Evolutionary conservation across 2,113 vertebrate genomes (phyloP).

Genomic region (Paramisgurnus dabryanus): DNA sequence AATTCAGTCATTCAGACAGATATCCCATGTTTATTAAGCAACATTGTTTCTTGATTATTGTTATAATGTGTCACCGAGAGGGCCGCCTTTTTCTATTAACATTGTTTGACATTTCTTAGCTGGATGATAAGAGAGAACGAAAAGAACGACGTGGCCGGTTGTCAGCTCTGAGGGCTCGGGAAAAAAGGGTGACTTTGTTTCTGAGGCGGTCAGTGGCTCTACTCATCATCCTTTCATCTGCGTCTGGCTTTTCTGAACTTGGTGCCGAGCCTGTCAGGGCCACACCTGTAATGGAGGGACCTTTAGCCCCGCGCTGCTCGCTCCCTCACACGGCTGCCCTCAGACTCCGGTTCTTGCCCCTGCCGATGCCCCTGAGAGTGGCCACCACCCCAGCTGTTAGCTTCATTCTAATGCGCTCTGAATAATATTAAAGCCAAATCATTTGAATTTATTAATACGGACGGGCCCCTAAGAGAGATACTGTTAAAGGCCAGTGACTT

Average conservation of each 20-base stretch:
- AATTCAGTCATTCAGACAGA: conserved; percentile 21
- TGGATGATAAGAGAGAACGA: conserved; percentile 24
- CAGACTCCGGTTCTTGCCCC: conserved; percentile 20
- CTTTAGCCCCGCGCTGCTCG: conserved; percentile 43
- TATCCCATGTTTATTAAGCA: conserved; percentile 42
- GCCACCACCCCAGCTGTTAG: conserved; percentile 74
- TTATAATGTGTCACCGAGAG: conserved; percentile 31
- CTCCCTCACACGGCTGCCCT: conserved; percentile 21
- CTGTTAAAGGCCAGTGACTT: conserved; percentile 80
- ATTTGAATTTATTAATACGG: conserved; percentile 76
- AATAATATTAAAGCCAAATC: conserved; percentile 78
- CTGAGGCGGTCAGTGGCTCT: conserved; percentile 58
- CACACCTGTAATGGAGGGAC: conserved; percentile 74
- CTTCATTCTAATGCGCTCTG: conserved; percentile 76
- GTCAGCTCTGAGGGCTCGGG: conserved; percentile 39
- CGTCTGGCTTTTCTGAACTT: conserved; percentile 69
- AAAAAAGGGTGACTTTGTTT: conserved; percentile 65
- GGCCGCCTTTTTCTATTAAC: conserved; percentile 42
- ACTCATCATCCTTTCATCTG: conserved; percentile 66
- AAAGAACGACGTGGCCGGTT: conserved; percentile 12
- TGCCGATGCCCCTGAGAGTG: conserved; percentile 55
- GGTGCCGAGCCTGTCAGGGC: conserved; percentile 70
- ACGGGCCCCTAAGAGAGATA: conserved; percentile 71
- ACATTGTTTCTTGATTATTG: conserved; percentile 39
- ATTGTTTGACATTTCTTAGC: conserved; percentile 31